phyloP scores from a whole-genome alignment of 92 coral and sea anemone species.

The Paramuricea clavata region DNA sequence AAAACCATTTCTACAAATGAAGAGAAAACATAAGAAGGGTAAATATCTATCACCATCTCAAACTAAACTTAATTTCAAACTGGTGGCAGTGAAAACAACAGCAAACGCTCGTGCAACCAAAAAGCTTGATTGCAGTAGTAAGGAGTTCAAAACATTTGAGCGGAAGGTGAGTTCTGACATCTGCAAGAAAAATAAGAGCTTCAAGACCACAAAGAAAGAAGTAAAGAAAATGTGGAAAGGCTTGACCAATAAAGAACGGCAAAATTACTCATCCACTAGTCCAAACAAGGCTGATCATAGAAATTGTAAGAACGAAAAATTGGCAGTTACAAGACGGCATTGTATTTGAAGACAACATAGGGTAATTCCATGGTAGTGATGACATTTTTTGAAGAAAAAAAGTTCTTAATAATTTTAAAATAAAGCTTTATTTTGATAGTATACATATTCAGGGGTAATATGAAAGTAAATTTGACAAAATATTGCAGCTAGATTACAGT shows the following conservation, averaged over 20 bases:
- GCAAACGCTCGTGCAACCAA: no score
- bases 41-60: conserved; percentile 9
- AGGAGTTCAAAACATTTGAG: no score
- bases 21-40: conserved; percentile 5
- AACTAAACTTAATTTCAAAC: conserved; percentile 4
- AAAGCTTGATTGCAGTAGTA: no score
- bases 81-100: not conserved
- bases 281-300: no score
- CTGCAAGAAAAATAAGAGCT: not conserved
- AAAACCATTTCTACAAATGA: not conserved
- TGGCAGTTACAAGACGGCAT: no score
- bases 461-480: not conserved
- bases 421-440: not conserved
- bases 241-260: not conserved
- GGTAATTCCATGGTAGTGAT: not conserved
- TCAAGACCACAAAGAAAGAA: not conserved
- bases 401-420: not conserved
- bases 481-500: not conserved
- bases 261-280: no score
- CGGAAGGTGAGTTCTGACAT: no score
- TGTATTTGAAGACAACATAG: no score
- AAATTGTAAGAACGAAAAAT: no score
- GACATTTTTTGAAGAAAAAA: no score
- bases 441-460: conserved; percentile 14
- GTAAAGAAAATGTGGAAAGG: not conserved